These are phyloP conservation scores for Deilephila elpenor DNA, from an alignment of 2,888 invertebrate species.

Conservation along the genomic window DNA sequence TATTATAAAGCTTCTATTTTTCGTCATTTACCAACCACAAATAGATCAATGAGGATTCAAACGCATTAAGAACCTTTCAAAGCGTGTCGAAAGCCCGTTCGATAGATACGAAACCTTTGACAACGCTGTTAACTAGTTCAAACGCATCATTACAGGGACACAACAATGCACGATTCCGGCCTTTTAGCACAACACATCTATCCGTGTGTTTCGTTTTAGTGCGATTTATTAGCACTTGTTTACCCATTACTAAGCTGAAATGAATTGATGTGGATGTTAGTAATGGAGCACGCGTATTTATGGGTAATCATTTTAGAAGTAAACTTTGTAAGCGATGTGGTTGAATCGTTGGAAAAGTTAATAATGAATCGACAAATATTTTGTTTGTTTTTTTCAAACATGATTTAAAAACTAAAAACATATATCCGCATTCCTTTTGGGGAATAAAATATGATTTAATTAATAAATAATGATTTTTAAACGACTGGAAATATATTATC, in stretches of 20 bases:
- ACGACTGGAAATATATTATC: no score
- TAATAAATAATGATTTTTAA: no score
- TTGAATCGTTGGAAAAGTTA: no score
- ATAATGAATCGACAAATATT: no score
- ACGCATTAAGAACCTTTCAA: background rate
- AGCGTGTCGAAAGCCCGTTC: conserved; percentile 7
- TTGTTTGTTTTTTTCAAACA: no score
- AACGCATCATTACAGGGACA: conserved; percentile 15
- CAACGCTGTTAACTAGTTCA: conserved; percentile 20
- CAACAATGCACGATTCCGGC: background rate
- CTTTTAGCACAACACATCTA: conserved; percentile 1
- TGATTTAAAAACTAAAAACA: no score
- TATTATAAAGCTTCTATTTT: no score
- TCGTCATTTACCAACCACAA: background rate
- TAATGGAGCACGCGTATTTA: background rate
- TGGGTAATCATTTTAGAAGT: background rate
- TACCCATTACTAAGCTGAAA: background rate
- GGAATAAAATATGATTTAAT: no score
- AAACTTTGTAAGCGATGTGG: background rate
- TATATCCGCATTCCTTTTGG: no score
- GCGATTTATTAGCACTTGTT: background rate
- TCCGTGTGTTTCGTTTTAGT: background rate
- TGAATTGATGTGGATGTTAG: background rate
- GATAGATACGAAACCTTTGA: conserved; percentile 9
- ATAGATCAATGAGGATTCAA: background rate